Conservation (phyloP, 2,888 invertebrate genomes). For the Pollenia amentaria region DNA sequence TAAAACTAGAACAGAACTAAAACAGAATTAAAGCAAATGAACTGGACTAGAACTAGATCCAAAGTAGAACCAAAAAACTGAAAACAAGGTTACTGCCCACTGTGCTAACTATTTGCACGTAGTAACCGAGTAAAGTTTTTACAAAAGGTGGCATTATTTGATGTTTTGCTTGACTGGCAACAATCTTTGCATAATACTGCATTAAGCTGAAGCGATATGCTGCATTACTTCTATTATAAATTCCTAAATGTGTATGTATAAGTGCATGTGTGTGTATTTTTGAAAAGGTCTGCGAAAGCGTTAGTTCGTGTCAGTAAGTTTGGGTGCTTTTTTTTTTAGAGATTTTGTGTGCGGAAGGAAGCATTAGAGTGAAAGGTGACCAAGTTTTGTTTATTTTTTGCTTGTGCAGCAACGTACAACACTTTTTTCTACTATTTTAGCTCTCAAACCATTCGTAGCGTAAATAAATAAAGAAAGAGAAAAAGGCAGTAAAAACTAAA, state of each 20-base stretch:
- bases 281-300: constrained; percentile 27
- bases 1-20: neutral
- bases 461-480: constrained; percentile 51
- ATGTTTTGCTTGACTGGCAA: constrained; percentile 69
- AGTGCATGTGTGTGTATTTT: neutral
- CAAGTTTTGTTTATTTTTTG: constrained; percentile 59
- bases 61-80: neutral
- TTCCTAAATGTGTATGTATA: constrained; percentile 28
- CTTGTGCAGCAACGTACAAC: constrained; percentile 23
- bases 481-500: constrained; percentile 54
- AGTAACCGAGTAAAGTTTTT: constrained; percentile 36
- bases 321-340: constrained; percentile 21
- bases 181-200: constrained; percentile 69
- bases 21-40: neutral
- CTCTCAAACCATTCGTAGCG: constrained; percentile 50
- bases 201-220: constrained; percentile 64
- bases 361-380: constrained; percentile 74
- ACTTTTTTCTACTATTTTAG: constrained; percentile 56
- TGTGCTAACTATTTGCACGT: constrained; percentile 52
- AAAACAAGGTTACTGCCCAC: neutral
- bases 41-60: neutral
- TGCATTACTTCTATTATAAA: constrained; percentile 65
- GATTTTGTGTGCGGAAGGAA: constrained; percentile 67
- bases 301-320: constrained; percentile 33
- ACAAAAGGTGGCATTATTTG: constrained; percentile 65